Conservation (phyloP, 2,797 vertebrate species). For the Chaunax sp. region DNA sequence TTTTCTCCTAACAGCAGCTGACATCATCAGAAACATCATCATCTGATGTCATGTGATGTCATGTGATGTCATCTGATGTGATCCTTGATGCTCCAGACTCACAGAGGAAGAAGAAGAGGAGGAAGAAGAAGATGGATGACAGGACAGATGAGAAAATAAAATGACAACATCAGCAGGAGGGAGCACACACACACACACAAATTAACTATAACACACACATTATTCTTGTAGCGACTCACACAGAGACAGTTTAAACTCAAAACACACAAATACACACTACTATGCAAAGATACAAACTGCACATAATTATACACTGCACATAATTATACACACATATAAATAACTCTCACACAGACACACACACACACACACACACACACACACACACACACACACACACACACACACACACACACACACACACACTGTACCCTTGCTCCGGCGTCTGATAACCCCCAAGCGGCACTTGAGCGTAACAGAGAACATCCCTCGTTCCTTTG, state of each 20-base stretch:
- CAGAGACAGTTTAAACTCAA: no score
- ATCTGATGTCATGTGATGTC: no score
- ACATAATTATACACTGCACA: neutral
- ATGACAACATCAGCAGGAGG: slow-evolving; percentile 8
- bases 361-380: no score
- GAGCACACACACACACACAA: neutral
- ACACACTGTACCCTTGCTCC: slow-evolving; percentile 87
- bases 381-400: slow-evolving; percentile 25
- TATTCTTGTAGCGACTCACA: no score
- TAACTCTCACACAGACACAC: slow-evolving; percentile 8
- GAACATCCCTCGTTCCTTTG: slow-evolving; percentile 84
- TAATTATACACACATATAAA: neutral
- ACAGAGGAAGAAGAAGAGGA: neutral
- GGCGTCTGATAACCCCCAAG: slow-evolving; percentile 91
- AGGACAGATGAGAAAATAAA: slow-evolving; percentile 9
- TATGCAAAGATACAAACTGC: neutral
- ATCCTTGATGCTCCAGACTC: no score
- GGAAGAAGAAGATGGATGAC: neutral
- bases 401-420: slow-evolving; percentile 31
- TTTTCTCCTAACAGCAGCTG: neutral
- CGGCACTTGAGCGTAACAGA: slow-evolving; percentile 95
- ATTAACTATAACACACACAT: no score
- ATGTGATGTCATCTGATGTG: no score
- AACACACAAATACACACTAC: neutral
- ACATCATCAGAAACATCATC: no score